Evolutionary conservation across 37 sponge, comb jelly and placozoan genomes (phyloP), one percentile per base, ranked within the genome.

Genomic region (Lycopodina hypogea): DNA sequence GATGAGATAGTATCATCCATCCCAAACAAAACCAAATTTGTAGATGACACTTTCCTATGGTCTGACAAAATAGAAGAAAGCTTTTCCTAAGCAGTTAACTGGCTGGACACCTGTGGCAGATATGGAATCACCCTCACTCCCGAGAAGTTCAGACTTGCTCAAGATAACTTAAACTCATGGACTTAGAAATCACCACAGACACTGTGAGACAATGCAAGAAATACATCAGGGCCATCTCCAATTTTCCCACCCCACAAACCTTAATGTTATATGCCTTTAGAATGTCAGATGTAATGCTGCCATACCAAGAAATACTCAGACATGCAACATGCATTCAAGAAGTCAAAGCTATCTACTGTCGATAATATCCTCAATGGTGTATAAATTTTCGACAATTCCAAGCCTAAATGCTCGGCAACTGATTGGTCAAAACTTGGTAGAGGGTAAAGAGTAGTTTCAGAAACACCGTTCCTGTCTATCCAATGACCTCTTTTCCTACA

Each of bases 351-450:
- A 24, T 64, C 67, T 18, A 80, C 69, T 62, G 55, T 56, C 38
- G 24, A 68, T 21, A 70, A 79, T 56, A 80, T 80, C 62, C 37
- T 12, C 55, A 66, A 68, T 30, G 68, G 72, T 57, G 62, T 69
- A 42, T 55, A 60, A 69, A 81, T 81, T 52, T 81, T 81, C 64
- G 74, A 81, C 74, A 81, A 81, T 72, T 62, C 72, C 63, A 81
- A 81, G 19, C 82, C 73, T 32, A 81, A 73, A 61, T 81, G 74
- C 74, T 66, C 72, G 17, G 73, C 82, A 8, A 81, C 81, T 6
- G 81, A 80, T 37, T 80, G 81, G 81, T 80, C 81, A 22, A 80
- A 71, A 57, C 60, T 32, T 58, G 78, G 78, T 34, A 78, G 65
- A 15, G 68, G 78, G 2, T 78, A 77, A 22, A 45, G 48, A 55